Evolutionary conservation across 2,888 invertebrate genomes (phyloP).

Genomic region (Cyrtodaria siliqua): DNA sequence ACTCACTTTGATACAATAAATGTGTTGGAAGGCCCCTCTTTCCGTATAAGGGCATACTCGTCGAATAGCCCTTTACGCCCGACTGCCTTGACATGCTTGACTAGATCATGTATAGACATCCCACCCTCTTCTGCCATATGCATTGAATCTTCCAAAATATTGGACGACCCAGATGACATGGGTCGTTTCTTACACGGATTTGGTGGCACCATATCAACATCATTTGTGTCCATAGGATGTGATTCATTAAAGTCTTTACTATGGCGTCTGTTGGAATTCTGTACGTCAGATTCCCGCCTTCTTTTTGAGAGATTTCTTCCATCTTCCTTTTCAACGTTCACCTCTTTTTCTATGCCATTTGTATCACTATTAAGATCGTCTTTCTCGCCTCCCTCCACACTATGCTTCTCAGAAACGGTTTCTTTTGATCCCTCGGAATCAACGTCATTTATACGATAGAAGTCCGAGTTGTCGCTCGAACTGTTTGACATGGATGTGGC

Average conservation of each 20-base stretch:
- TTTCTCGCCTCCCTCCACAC: conserved; percentile 88
- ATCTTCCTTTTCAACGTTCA: conserved; percentile 70
- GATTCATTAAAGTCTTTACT: conserved; percentile 26
- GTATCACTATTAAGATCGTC: conserved; percentile 70
- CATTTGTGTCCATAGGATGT: conserved; percentile 35
- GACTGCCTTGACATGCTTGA: conserved; percentile 91
- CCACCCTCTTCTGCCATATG: conserved; percentile 82
- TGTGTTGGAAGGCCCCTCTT: conserved; percentile 93
- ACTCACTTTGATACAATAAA: conserved; percentile 94
- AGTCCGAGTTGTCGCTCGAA: conserved; percentile 75
- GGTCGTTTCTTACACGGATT: conserved; percentile 78
- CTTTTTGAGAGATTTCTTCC: conserved; percentile 53
- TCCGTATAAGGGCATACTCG: conserved; percentile 96
- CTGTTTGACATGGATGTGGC: conserved; percentile 59
- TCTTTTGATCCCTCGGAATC: conserved; percentile 82
- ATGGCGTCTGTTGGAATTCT: conserved; percentile 9
- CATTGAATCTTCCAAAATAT: conserved; percentile 79
- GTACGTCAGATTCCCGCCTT: conserved; percentile 61
- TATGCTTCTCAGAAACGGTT: conserved; percentile 87
- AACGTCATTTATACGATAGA: conserved; percentile 76
- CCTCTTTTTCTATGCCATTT: conserved; percentile 72
- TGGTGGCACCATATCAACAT: conserved; percentile 33
- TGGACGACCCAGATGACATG: conserved; percentile 68
- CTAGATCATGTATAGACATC: conserved; percentile 91
- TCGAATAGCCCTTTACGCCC: conserved; percentile 93